Conservation (phyloP, 2,888 invertebrate genomes). For the Melolontha melolontha region DNA sequence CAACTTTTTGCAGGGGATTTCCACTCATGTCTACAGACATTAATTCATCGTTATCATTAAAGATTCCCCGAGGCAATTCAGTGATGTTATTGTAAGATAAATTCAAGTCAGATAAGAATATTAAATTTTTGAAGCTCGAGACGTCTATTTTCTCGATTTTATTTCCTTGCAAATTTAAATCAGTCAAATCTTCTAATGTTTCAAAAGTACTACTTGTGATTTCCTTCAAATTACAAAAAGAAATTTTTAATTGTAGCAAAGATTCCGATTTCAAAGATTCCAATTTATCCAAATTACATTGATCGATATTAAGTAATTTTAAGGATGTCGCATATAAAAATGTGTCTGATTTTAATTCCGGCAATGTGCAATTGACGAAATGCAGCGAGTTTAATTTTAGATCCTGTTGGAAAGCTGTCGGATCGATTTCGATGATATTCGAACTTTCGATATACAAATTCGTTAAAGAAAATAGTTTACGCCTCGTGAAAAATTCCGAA, state of each 20-base stretch:
- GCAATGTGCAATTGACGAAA: constrained; percentile 76
- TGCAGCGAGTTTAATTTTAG: constrained; percentile 76
- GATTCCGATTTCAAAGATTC: constrained; percentile 45
- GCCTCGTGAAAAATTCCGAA: constrained; percentile 71
- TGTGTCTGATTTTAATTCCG: constrained; percentile 75
- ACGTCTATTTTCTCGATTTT: constrained; percentile 72
- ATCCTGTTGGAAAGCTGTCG: constrained; percentile 77
- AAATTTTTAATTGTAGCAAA: constrained; percentile 51
- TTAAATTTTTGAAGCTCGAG: constrained; percentile 72
- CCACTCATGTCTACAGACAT: constrained; percentile 77
- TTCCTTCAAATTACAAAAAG: constrained; percentile 77
- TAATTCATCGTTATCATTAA: constrained; percentile 75
- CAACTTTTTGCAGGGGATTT: constrained; percentile 75
- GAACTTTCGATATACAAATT: constrained; percentile 79
- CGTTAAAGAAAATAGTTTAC: constrained; percentile 75
- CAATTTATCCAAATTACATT: constrained; percentile 53
- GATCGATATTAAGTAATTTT: constrained; percentile 69
- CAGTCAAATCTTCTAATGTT: constrained; percentile 73
- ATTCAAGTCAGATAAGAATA: constrained; percentile 78
- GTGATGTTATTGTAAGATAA: constrained; percentile 77
- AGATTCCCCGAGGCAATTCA: constrained; percentile 73
- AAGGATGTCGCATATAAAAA: constrained; percentile 77
- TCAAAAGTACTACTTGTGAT: constrained; percentile 75
- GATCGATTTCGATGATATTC: constrained; percentile 74
- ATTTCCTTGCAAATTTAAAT: constrained; percentile 78